Conservation (phyloP, 2,888 invertebrate genomes). For the Poecilobothrus nobilitatus region DNA sequence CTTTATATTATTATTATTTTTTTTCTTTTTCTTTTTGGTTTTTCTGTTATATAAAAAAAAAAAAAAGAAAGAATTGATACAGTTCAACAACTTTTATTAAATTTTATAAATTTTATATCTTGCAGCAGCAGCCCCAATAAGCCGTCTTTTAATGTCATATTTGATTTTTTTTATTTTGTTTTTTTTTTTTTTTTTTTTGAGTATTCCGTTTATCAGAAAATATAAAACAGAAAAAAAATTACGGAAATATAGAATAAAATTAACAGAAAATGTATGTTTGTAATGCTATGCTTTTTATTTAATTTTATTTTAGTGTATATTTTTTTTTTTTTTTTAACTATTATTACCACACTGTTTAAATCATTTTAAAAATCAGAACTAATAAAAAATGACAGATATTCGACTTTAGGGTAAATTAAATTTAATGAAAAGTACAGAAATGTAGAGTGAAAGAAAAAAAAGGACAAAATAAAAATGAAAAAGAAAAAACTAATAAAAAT, state of each 20-base stretch:
- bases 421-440: no score
- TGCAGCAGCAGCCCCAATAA: not conserved
- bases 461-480: not conserved
- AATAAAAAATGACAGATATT: not conserved
- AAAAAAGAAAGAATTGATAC: no score
- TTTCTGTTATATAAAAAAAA: not conserved
- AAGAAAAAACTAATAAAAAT: not conserved
- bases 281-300: no score
- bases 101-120: not conserved
- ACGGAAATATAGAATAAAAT: not conserved
- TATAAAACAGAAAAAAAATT: no score
- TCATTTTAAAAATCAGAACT: not conserved
- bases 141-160: constrained; percentile 1
- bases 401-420: not conserved
- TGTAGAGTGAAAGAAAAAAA: not conserved
- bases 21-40: not conserved
- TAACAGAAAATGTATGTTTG: not conserved
- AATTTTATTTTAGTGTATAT: not conserved
- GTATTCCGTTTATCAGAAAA: no score
- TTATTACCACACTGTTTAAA: not conserved
- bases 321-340: not conserved
- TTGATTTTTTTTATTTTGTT: not conserved
- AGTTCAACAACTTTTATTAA: constrained; percentile 1
- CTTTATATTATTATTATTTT: not conserved
- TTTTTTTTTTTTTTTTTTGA: not conserved